Evolutionary conservation across 1,140 invertebrate species (phyloP), one percentile per base, ranked within the genome.

Genomic region (Dysdera silvatica): DNA sequence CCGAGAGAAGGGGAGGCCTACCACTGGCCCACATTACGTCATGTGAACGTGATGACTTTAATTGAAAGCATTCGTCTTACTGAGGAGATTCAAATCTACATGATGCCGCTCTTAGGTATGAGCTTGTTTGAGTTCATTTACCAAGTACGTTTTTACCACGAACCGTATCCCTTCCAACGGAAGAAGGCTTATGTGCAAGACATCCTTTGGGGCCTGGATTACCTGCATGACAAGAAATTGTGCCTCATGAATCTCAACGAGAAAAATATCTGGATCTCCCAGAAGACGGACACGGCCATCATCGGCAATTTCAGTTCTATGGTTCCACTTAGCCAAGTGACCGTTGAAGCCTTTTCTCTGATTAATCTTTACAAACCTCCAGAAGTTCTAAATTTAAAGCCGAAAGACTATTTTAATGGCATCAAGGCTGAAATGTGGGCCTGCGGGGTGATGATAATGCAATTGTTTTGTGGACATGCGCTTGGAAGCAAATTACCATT

Each of bases 391-490:
- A 16, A 3, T 58, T 5, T 6, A 14, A 23, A 33, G 6, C 23
- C 7, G 10, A 20, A 7, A 6, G 37, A 53, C 1, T 23, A 18
- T 4, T 53, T 61, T 45, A 20, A 53, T 28, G 26, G 49, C n/a
- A 26, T 33, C 24, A 14, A 14, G 1, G 59, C 59, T n/a, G 59
- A 61, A 53, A 61, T 61, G 29, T 61, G 59, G 59, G 12, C 59
- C 6, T 53, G 59, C 35, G 59, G 59, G 2, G 40, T 32, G 5
- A 31, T 61, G 29, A 32, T 61, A n/a, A n/a, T 61, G 20, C 31
- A 45, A 23, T 16, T 61, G 4, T 61, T 61, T 61, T 32, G 37
- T 18, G 29, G 23, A 2, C 37, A 61, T n/a, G n/a, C n/a, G n/a
- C n/a, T n/a, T n/a, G n/a, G n/a, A n/a, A n/a, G n/a, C n/a, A n/a